Conservation (phyloP, 2,113 vertebrate genomes). For the Ciconia maguari region DNA sequence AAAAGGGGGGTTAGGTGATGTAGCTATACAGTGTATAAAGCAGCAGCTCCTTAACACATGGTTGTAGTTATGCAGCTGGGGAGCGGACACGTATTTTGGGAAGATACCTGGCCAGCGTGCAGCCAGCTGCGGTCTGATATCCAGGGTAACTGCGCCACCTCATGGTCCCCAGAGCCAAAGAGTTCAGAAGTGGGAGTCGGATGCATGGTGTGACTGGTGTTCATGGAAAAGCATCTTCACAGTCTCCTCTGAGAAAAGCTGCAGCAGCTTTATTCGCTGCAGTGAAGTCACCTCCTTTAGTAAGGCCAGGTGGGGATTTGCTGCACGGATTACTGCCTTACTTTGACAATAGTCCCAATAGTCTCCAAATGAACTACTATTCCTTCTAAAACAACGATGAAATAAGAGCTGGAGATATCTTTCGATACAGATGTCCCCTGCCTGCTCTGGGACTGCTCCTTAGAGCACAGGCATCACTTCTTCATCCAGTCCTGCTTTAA, state of each 20-base stretch:
- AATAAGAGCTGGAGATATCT: background rate
- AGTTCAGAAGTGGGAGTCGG: background rate
- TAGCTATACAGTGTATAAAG: background rate
- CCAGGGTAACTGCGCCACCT: constrained; percentile 40
- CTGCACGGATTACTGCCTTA: background rate
- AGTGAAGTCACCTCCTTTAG: background rate
- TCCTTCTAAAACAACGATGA: background rate
- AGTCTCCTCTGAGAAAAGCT: background rate
- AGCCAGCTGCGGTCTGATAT: background rate
- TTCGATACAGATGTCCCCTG: background rate
- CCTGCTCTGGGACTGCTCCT: background rate
- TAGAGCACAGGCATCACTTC: background rate
- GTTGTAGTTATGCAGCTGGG: background rate
- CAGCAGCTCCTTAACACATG: background rate
- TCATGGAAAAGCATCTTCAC: background rate
- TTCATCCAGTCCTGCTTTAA: background rate
- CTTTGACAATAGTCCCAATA: background rate
- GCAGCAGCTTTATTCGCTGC: background rate
- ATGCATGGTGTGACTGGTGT: accelerated
- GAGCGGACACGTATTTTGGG: accelerated
- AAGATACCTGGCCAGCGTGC: background rate
- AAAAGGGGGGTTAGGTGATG: background rate
- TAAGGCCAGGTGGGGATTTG: background rate
- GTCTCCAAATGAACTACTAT: background rate
- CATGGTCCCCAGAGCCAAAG: background rate